A percentile compares a stretch with the other conserved stretches of the same genome.
Conservation (phyloP, 2,888 invertebrate species). For the Myathropa florea region DNA sequence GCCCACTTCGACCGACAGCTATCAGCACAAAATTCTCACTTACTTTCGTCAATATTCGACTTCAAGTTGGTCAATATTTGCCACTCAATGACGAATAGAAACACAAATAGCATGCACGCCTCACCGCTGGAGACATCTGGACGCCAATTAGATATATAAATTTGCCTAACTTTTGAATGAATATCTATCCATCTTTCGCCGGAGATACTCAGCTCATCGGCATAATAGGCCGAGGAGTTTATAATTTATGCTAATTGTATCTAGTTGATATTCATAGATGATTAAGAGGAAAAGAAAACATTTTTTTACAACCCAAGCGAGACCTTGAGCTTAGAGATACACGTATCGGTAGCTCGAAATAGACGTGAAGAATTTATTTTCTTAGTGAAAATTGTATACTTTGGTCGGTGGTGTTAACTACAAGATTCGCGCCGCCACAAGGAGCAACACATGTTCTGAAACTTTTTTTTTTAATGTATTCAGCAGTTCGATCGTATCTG, state of each 20-base stretch:
- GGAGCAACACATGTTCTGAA: neutral
- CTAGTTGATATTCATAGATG: conserved; percentile 17
- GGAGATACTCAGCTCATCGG: neutral
- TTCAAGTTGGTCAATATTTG: conserved; percentile 38
- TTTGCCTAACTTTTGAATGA: conserved; percentile 34
- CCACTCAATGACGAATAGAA: conserved; percentile 1
- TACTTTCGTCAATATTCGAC: neutral
- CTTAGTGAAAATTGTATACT: neutral
- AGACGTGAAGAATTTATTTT: conserved; percentile 5
- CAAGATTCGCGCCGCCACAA: neutral
- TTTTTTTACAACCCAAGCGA: neutral
- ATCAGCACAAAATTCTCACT: neutral
- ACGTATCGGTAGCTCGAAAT: neutral
- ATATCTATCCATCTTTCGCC: neutral
- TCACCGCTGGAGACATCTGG: conserved; percentile 39
- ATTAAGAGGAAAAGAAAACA: conserved; percentile 16
- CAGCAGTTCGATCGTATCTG: neutral
- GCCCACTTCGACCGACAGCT: neutral
- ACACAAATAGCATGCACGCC: conserved; percentile 9
- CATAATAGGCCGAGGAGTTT: neutral
- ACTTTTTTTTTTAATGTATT: neutral
- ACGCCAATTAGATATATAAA: conserved; percentile 49
- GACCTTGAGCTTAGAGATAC: conserved; percentile 26
- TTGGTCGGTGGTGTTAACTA: neutral
- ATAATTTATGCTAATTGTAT: conserved; percentile 42